Percentiles rank a stretch among this genome's conserved stretches.
Evolutionary conservation across 2,888 invertebrate genomes (phyloP).

Genomic region (Drosophila phalerata): DNA sequence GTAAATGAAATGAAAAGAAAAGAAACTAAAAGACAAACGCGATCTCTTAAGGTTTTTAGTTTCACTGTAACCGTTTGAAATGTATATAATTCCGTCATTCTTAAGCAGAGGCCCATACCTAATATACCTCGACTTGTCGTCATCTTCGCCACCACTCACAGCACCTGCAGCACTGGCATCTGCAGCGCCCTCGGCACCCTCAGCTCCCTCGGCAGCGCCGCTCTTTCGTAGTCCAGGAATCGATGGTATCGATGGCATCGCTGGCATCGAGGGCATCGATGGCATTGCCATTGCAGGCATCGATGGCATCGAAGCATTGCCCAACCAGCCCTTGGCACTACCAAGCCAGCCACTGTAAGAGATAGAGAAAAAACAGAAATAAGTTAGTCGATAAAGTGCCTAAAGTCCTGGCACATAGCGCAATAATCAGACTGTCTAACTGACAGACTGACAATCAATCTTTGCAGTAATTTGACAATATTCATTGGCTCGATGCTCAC

Average conservation of each 20-base stretch:
- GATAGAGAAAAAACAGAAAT: constrained; percentile 18
- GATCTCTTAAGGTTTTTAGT: constrained; percentile 42
- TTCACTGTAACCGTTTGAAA: constrained; percentile 48
- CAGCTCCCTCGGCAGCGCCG: constrained; percentile 86
- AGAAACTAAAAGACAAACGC: constrained; percentile 58
- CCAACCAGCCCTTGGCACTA: constrained; percentile 95
- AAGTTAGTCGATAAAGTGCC: constrained; percentile 43
- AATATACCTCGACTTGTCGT: constrained; percentile 95
- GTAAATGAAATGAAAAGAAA: constrained; percentile 8
- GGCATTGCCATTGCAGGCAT: constrained; percentile 86
- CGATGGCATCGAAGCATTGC: constrained; percentile 85
- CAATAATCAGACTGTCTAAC: constrained; percentile 25
- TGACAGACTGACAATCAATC: constrained; percentile 65
- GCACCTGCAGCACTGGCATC: constrained; percentile 72
- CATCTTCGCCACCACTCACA: constrained; percentile 88
- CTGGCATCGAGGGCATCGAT: constrained; percentile 85
- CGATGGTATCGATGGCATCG: constrained; percentile 85
- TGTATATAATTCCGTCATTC: constrained; percentile 85
- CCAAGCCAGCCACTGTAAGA: constrained; percentile 90
- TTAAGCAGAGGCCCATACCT: constrained; percentile 88
- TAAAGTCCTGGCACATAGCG: constrained; percentile 11
- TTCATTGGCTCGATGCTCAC: constrained; percentile 38
- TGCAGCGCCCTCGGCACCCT: constrained; percentile 62
- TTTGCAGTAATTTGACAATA: constrained; percentile 60
- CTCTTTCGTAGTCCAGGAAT: constrained; percentile 91